Conservation (phyloP, 1,140 invertebrate species). For the Tigriopus japonicus region DNA sequence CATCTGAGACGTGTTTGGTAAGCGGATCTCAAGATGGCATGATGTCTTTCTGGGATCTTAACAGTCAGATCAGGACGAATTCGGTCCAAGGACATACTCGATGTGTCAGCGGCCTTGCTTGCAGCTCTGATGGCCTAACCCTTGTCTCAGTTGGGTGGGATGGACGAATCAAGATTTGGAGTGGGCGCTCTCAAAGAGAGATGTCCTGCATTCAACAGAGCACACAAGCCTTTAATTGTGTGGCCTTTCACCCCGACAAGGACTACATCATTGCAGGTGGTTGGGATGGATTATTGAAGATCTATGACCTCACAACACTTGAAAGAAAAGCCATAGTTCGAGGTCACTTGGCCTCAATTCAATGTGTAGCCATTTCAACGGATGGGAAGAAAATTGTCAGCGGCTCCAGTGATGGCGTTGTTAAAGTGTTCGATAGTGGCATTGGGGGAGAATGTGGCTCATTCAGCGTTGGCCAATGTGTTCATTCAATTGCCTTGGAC, state of each 20-base stretch:
- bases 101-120: neutral
- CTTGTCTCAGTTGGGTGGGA: neutral
- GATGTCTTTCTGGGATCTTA: neutral
- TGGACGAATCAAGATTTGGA: neutral
- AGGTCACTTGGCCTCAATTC: neutral
- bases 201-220: neutral
- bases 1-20: neutral
- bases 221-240: neutral
- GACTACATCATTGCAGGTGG: neutral
- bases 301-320: neutral
- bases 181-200: neutral
- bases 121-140: neutral
- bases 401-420: too few relatives aligned
- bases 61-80: neutral
- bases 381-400: too few relatives aligned
- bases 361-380: neutral
- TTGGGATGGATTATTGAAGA: neutral
- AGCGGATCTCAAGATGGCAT: neutral
- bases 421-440: too few relatives aligned
- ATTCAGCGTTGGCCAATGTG: too few relatives aligned
- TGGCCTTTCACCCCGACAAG: constrained; percentile 1
- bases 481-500: too few relatives aligned
- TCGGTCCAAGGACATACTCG: neutral
- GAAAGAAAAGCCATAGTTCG: neutral
- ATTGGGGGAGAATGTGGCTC: too few relatives aligned